phyloP scores from a whole-genome alignment of 2,797 vertebrate genomes.

The Sarcophilus harrisii region DNA sequence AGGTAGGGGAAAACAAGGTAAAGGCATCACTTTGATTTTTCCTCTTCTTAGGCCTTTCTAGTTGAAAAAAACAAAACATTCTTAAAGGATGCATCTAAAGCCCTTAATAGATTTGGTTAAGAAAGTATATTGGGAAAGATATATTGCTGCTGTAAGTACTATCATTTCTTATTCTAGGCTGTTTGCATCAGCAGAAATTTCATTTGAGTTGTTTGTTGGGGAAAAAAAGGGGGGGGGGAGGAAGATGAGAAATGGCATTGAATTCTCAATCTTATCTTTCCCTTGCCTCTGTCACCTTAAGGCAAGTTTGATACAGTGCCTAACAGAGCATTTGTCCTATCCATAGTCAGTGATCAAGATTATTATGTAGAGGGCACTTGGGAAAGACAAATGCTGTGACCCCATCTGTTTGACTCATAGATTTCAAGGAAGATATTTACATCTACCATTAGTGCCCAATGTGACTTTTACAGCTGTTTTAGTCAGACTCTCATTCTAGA shows the following conservation, averaged over 20 bases:
- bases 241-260: neutral
- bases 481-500: neutral
- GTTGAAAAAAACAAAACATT: neutral
- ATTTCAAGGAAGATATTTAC: neutral
- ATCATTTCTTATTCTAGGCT: constrained; percentile 7
- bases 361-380: neutral
- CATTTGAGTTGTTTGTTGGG: constrained; percentile 4
- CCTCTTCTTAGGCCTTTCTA: constrained; percentile 21
- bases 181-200: neutral
- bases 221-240: neutral
- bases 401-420: neutral
- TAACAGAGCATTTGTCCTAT: neutral
- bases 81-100: constrained; percentile 16
- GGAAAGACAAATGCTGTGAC: constrained; percentile 2
- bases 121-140: constrained; percentile 34
- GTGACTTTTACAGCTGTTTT: neutral
- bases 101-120: neutral
- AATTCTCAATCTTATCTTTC: neutral
- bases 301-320: neutral
- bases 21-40: constrained; percentile 50
- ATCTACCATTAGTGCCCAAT: neutral
- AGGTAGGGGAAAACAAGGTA: constrained; percentile 28
- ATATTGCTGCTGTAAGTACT: neutral
- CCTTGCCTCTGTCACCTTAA: neutral
- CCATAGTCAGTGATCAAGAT: constrained; percentile 17